A percentile compares a stretch with the other conserved stretches of the same genome.
Conservation (phyloP, 2,113 vertebrate genomes). For the Diphyllodes magnificus region DNA sequence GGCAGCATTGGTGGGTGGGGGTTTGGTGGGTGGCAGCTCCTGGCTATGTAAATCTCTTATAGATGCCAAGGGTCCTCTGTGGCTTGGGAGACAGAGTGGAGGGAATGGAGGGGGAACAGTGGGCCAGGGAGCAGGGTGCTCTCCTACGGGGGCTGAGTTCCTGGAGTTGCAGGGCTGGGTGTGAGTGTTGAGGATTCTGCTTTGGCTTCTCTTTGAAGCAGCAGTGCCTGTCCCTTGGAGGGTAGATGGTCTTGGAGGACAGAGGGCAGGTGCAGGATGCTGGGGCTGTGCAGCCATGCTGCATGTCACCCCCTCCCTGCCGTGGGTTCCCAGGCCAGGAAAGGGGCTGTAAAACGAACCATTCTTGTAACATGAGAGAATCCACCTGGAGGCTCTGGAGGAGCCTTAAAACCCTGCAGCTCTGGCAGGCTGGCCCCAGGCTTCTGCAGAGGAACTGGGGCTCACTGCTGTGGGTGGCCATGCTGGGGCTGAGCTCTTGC, state of each 20-base stretch:
- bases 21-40: neutral
- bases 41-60: neutral
- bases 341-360: slow-evolving; percentile 6
- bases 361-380: slow-evolving; percentile 52
- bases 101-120: neutral
- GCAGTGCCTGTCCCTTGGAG: neutral
- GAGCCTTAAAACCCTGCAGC: neutral
- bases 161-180: neutral
- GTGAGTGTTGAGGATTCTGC: neutral
- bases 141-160: neutral
- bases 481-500: neutral
- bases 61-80: neutral
- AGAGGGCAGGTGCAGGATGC: fast-evolving
- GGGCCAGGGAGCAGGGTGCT: neutral
- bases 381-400: slow-evolving; percentile 36
- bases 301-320: neutral
- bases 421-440: neutral
- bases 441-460: neutral
- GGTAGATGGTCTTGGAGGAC: neutral
- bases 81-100: neutral
- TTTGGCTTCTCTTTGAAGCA: neutral
- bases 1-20: neutral
- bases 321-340: neutral
- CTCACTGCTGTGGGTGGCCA: neutral
- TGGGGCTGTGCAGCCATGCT: neutral